Conservation (phyloP, 1,140 invertebrate genomes). For the Cyclargus thomasi region DNA sequence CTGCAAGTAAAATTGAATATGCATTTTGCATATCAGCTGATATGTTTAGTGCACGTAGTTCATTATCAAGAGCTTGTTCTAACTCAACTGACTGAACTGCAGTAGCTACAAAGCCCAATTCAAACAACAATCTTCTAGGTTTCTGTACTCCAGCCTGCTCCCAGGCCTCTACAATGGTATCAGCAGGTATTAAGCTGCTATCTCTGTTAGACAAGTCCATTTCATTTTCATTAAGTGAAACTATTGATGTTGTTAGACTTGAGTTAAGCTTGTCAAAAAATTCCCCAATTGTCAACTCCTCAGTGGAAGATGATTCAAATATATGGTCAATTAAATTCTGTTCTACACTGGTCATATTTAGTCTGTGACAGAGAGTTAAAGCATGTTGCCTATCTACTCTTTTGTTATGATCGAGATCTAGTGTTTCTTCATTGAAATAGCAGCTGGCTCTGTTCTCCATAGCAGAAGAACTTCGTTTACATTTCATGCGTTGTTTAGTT, state of each 20-base stretch:
- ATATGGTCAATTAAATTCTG: slow-evolving; percentile 45
- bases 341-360: slow-evolving; percentile 55
- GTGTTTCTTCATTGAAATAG: slow-evolving; percentile 21
- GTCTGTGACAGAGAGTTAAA: slow-evolving; percentile 43
- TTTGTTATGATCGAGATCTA: slow-evolving; percentile 44
- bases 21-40: slow-evolving; percentile 31
- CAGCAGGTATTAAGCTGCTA: slow-evolving; percentile 52
- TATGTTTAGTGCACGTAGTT: slow-evolving; percentile 76
- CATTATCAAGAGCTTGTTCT: slow-evolving; percentile 84
- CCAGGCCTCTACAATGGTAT: slow-evolving; percentile 82
- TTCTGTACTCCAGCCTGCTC: slow-evolving; percentile 81
- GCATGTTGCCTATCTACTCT: slow-evolving; percentile 50
- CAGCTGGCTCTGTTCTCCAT: slow-evolving; percentile 42
- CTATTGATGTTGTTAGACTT: slow-evolving; percentile 42
- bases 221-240: slow-evolving; percentile 30
- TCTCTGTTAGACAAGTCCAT: slow-evolving; percentile 26
- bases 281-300: slow-evolving; percentile 54
- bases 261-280: slow-evolving; percentile 57
- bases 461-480: slow-evolving; percentile 52
- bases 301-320: slow-evolving; percentile 36
- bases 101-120: slow-evolving; percentile 81
- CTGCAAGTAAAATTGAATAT: slow-evolving; percentile 44
- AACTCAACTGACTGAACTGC: slow-evolving; percentile 82
- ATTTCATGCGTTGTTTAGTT: slow-evolving; percentile 39
- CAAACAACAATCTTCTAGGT: slow-evolving; percentile 78